Evolutionary conservation across 2,797 vertebrate species (phyloP).

Genomic region (Steatocranus sp.): DNA sequence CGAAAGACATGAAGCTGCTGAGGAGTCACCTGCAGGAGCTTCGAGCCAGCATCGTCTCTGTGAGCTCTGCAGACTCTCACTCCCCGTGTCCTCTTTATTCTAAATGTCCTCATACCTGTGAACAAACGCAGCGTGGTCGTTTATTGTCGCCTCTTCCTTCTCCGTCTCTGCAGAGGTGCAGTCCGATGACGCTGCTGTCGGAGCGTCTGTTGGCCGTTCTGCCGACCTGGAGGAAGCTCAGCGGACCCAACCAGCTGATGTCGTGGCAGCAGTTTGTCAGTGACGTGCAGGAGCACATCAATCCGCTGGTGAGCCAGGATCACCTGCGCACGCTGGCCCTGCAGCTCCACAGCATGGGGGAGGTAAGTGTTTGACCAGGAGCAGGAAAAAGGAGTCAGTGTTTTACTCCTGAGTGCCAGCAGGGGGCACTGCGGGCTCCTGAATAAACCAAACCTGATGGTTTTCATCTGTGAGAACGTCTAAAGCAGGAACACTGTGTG

Average conservation of each 20-base stretch:
- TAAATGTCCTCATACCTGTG: background rate
- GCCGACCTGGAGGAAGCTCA: conserved; percentile 92
- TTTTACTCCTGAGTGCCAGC: background rate
- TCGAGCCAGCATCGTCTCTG: conserved; percentile 83
- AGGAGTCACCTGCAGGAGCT: conserved; percentile 91
- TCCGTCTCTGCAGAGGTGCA: conserved; percentile 74
- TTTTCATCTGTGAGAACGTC: background rate
- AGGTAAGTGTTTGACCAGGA: conserved; percentile 64
- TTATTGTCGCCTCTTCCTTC: rapidly evolving
- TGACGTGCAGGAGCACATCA: conserved; percentile 93
- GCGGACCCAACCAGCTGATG: conserved; percentile 93
- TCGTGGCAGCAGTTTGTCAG: conserved; percentile 94
- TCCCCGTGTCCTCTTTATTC: background rate
- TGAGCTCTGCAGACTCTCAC: conserved; percentile 64
- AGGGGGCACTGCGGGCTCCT: background rate
- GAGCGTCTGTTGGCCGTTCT: conserved; percentile 88
- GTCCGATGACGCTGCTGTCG: conserved; percentile 85
- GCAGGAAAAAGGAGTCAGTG: rapidly evolving
- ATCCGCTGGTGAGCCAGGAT: conserved; percentile 92
- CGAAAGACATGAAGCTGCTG: conserved; percentile 93
- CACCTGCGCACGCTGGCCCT: conserved; percentile 82
- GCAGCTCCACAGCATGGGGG: conserved; percentile 93
- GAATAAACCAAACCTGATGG: background rate
- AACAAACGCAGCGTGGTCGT: background rate
- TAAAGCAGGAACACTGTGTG: background rate